Conservation (phyloP, 2,888 invertebrate species). For the Drosophila atroscutellata region DNA sequence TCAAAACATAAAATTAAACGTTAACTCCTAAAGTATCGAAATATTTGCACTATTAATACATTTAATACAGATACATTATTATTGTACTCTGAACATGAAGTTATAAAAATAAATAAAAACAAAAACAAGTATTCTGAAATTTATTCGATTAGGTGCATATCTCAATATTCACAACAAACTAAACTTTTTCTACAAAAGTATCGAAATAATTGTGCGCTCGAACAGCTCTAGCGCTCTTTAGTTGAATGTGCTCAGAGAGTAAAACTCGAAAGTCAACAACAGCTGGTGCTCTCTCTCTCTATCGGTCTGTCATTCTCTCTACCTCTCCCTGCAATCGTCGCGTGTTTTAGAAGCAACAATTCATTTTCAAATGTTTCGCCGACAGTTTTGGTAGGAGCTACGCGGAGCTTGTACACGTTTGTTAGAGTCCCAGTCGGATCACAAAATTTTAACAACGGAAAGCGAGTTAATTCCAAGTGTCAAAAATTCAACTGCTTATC, state of each 20-base stretch:
- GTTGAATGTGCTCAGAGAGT: conserved; percentile 37
- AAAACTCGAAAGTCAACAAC: conserved; percentile 24
- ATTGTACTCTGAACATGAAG: not conserved
- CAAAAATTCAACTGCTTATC: conserved; percentile 25
- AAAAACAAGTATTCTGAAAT: not conserved
- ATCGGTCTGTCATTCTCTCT: not conserved
- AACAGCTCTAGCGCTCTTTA: conserved; percentile 7
- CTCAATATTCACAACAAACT: not conserved
- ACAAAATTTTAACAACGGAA: conserved; percentile 12
- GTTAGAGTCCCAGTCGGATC: conserved; percentile 14
- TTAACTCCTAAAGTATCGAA: too few species aligned
- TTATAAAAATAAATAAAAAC: not conserved
- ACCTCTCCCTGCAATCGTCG: conserved; percentile 25
- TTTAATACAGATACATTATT: not conserved
- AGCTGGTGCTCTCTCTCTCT: conserved; percentile 18
- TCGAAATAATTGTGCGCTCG: not conserved
- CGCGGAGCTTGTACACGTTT: conserved; percentile 38
- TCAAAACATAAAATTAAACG: not conserved
- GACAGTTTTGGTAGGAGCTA: conserved; percentile 41
- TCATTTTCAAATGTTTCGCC: conserved; percentile 55
- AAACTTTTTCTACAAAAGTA: not conserved
- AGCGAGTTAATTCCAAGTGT: conserved; percentile 44
- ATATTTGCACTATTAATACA: too few species aligned
- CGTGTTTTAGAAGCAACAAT: conserved; percentile 75
- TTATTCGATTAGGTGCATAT: not conserved